Base-by-base conservation (phyloP, 2,113 vertebrate species). In the Megalops atlanticus region DNA sequence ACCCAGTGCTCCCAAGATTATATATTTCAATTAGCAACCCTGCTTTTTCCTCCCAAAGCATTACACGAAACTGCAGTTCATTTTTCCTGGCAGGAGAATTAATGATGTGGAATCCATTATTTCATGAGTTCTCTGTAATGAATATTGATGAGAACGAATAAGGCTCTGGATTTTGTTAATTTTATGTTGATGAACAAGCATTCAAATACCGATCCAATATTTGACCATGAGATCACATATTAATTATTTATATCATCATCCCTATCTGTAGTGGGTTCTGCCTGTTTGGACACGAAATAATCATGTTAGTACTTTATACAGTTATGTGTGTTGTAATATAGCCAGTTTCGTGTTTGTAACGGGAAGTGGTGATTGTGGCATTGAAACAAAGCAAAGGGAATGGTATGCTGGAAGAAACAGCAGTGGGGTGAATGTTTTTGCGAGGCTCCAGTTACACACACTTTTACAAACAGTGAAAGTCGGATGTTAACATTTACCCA, bases 341-440 rank as follows among this genome's bases (percentile, higher is more conserved):
- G 39, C 40, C 35, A 31, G 4, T 54, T 31, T 54, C 24, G 21
- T n/a, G 72, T 38, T 39, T 38, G 7, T 40, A 81, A 75, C 75
- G 90, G 89, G 90, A 93, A 94, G 90, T 90, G 88, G 86, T 89
- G 87, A 91, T 91, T 90, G 89, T 90, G 88, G 88, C 78, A 85
- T 86, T 91, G 84, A 83, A 87, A 89, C 78, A 33, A 80, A 87
- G 90, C 86, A 88, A 91, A 83, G 76, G 76, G 85, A 45, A 81
- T 77, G 79, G 78, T 84, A 85, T 89, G 75, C 58, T 68, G 85
- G 69, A 82, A 72, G 52, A 6, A 78, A 72, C 80, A 85, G 89
- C 83, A 89, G 38, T 43, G 41, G 2, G 33, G 27, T 36, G 54
- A 24, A 14, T 70, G 69, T 64, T 64, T 24, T 24, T 64, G 11